Evolutionary conservation across 2,113 vertebrate species (phyloP), one percentile per base, ranked within the genome.

Genomic region (Leuciscus idus): DNA sequence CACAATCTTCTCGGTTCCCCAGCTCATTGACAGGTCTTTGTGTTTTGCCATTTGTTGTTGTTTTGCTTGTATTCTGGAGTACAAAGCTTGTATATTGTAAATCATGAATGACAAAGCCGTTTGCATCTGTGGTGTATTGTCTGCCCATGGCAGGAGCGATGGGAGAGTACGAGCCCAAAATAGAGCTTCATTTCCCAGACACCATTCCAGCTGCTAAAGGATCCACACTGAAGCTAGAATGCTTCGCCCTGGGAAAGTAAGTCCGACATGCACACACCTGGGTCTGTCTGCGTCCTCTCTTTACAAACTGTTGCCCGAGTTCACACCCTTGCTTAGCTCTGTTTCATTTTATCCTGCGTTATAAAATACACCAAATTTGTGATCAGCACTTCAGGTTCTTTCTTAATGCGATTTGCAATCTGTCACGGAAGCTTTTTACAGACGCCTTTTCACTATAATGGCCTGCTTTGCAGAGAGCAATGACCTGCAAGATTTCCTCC

Each of bases 111-210:
- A 87, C 52, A 89, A 90, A 91, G 79, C 50, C 30, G 46, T 74
- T 36, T 89, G 80, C 46, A 48, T 89, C 91, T 81, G 85, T 93
- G 64, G 86, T 93, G 68, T 88, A 17, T 91, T 91, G 87, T 92
- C 55, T 91, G 84, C 90, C 62, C 86, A 90, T 90, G 84, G 0
- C 79, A 99, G 98, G 98, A 90, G 95, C 95, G 83, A 99, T 99
- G 98, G 98, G 98, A 66, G 98, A 99, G 94, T 99, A 99, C 7
- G 98, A 99, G 92, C 98, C 98, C 70, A 99, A 99, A 95, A 99
- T 99, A 94, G 98, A 99, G 95, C 96, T 99, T 91, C 96, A 98
- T 93, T 98, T 99, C 92, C 95, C 97, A 3, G 97, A 99, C 92
- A 96, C 94, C 0, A 93, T 98, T 79, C 97, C 96, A 80, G 96